Base-by-base conservation (phyloP, 2,888 invertebrate genomes). In the Dichetophora obliterata region DNA sequence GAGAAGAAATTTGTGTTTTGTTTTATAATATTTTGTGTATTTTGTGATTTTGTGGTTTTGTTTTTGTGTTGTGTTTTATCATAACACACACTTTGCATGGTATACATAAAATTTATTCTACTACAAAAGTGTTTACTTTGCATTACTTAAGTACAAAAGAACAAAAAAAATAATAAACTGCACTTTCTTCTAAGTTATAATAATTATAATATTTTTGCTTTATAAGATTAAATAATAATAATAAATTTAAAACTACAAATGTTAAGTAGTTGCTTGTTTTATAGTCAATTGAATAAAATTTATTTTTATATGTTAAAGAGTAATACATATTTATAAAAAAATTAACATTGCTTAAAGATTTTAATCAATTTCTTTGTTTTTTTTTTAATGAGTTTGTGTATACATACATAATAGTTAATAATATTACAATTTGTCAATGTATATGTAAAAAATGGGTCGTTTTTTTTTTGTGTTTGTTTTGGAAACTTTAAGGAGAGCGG, bases 121-220 rank as follows among this genome's bases (percentile, higher is more conserved):
- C 22, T 43, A 24, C 19, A 37, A 37, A 37, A 27, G 24, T 66
- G 48, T 61, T 68, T 24, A 27, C 61, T 48, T 50, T 75, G 24
- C 57, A 24, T 37, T 31, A 37, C 72, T 27, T 73, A 34, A 19
- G 75, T 75, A 57, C 61, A 48, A 61, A 73, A 63, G 16, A 27
- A 43, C 43, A 43, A 43, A 66, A 50, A 57, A 75, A 73, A 65
- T 65, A 70, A 69, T 72, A 72, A 65, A 54, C 14, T 34, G 72
- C 71, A 52, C 43, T 31, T 31, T 5, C 8, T 72, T 22, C 24
- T 43, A 8, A 37, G 11, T 43, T 59, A 59, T 52, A 22, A 61
- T 63, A 63, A n/a, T 63, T 63, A 11, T 63, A 11, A 43, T n/a
- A n/a, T 11, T 43, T 11, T 43, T 14, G 43, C 43, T 43, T 43